phyloP scores from a whole-genome alignment of 92 coral and sea anemone genomes.

The Epizoanthus ramosus region DNA sequence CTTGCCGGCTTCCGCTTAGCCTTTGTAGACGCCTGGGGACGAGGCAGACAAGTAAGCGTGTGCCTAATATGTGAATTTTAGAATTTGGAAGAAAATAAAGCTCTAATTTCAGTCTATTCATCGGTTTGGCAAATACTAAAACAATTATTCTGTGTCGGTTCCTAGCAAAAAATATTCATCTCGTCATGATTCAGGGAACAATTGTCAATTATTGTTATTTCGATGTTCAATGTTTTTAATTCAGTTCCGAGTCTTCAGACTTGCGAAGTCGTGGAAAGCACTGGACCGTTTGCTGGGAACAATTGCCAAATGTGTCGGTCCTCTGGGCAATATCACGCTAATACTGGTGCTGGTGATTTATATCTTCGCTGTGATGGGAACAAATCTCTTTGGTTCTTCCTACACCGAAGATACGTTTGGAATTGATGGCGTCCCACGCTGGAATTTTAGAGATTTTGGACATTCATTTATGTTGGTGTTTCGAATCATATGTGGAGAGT shows the following conservation, averaged over 20 bases:
- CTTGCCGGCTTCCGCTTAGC: no score
- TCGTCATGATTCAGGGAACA: no score
- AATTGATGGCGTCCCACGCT: conserved; percentile 31
- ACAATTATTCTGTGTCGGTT: no score
- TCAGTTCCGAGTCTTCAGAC: conserved; percentile 44
- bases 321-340: conserved; percentile 46
- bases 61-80: no score
- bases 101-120: no score
- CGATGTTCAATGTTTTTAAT: not conserved
- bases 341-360: conserved; percentile 47
- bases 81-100: no score
- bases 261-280: conserved; percentile 50
- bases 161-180: no score
- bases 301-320: conserved; percentile 35
- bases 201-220: no score
- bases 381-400: conserved; percentile 44
- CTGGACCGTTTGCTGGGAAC: conserved; percentile 34
- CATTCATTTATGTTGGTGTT: conserved; percentile 60
- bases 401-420: conserved; percentile 41
- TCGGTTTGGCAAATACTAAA: no score
- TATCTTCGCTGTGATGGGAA: conserved; percentile 57
- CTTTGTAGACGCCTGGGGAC: no score
- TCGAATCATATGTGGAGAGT: conserved; percentile 51
- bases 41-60: no score
- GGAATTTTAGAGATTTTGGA: conserved; percentile 56